Evolutionary conservation across 2,888 invertebrate genomes (phyloP).

Genomic region (Dryobotodes eremita): DNA sequence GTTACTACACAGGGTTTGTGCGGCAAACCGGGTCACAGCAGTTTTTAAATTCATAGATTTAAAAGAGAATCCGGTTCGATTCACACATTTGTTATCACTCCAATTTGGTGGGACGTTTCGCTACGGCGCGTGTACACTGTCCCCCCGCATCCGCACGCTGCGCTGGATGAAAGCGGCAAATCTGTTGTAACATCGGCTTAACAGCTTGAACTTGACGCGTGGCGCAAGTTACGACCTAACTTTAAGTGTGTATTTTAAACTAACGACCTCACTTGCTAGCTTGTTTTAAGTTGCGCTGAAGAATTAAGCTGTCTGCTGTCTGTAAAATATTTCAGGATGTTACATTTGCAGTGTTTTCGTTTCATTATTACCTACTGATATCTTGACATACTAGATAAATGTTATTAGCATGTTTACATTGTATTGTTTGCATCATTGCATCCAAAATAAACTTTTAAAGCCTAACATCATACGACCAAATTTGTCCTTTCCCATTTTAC

Average conservation of each 20-base stretch:
- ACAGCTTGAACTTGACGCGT: conserved; percentile 76
- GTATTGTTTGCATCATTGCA: not conserved
- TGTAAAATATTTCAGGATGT: conserved; percentile 40
- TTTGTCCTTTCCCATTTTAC: not conserved
- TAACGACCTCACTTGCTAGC: conserved; percentile 51
- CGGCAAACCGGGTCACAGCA: conserved; percentile 30
- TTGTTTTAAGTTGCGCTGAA: conserved; percentile 53
- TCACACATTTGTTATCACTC: conserved; percentile 70
- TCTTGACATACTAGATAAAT: not conserved
- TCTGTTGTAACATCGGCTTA: conserved; percentile 89
- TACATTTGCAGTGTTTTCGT: conserved; percentile 29
- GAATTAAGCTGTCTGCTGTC: conserved; percentile 34
- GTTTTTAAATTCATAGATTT: conserved; percentile 59
- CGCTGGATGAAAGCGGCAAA: conserved; percentile 82
- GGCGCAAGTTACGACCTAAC: conserved; percentile 68
- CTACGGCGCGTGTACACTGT: conserved; percentile 68
- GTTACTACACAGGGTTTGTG: conserved; percentile 1
- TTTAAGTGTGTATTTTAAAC: conserved; percentile 55
- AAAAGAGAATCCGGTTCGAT: conserved; percentile 56
- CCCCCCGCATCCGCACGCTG: conserved; percentile 75
- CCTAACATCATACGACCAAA: not conserved
- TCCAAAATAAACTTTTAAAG: not conserved
- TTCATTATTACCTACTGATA: not conserved
- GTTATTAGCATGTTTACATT: not conserved
- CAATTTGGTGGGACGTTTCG: conserved; percentile 69